Conservation (phyloP, 2,888 invertebrate genomes). For the Lasioglossum villosulum region DNA sequence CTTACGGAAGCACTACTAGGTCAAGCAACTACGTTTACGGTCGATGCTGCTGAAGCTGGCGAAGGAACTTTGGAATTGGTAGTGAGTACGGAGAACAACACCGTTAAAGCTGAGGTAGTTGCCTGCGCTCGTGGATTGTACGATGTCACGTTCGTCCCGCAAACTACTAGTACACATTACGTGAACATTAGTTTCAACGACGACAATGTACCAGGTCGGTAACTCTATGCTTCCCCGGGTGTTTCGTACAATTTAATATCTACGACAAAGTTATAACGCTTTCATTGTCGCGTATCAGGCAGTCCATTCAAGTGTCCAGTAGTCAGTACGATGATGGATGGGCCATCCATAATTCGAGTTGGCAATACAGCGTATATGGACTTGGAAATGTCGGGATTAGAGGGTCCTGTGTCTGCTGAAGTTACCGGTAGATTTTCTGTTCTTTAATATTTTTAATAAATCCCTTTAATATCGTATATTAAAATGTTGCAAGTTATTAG, state of each 20-base stretch:
- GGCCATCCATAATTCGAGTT: constrained; percentile 81
- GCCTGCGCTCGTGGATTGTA: constrained; percentile 96
- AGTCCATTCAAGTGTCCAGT: constrained; percentile 94
- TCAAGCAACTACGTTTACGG: constrained; percentile 95
- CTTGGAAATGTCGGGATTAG: constrained; percentile 84
- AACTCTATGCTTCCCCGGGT: background rate
- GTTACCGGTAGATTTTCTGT: constrained; percentile 84
- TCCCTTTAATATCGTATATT: background rate
- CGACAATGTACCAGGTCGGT: constrained; percentile 90
- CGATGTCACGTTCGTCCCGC: constrained; percentile 96
- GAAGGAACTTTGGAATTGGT: constrained; percentile 96
- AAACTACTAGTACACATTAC: constrained; percentile 94
- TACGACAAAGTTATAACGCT: background rate
- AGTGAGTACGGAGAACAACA: constrained; percentile 95
- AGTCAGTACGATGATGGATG: constrained; percentile 85
- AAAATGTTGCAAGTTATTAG: constrained; percentile 71
- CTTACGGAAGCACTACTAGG: constrained; percentile 86
- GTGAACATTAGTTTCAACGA: constrained; percentile 98
- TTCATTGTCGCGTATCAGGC: constrained; percentile 84
- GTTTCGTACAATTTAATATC: background rate
- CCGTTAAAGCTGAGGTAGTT: constrained; percentile 95
- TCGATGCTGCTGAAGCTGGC: constrained; percentile 97
- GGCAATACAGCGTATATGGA: constrained; percentile 83
- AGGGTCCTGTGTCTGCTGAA: constrained; percentile 83
- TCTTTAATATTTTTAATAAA: background rate